phyloP scores from a whole-genome alignment of 2,113 vertebrate genomes.

The Oreochromis spilurus region DNA sequence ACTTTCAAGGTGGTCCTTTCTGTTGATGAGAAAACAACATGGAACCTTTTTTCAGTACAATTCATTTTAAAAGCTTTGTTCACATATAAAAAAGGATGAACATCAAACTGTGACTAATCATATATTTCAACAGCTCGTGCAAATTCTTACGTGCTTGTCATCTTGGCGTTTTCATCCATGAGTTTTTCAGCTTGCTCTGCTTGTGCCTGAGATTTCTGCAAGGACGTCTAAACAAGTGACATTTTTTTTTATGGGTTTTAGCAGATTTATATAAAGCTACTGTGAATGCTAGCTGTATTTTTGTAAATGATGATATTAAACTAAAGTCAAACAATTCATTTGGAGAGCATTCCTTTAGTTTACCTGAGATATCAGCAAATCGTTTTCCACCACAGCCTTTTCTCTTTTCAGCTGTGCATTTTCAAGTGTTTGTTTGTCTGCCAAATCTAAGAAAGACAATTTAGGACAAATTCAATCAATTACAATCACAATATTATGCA shows the following conservation, averaged over 20 bases:
- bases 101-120: not conserved
- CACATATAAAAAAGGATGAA: not conserved
- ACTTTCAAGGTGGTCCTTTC: slow-evolving; percentile 84
- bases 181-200: slow-evolving; percentile 76
- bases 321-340: not conserved
- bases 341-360: not conserved
- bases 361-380: slow-evolving; percentile 83
- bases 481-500: not conserved
- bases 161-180: slow-evolving; percentile 78
- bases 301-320: not conserved
- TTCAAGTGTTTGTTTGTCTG: slow-evolving; percentile 75
- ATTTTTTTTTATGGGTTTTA: not conserved
- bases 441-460: slow-evolving; percentile 68
- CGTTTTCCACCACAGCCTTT: slow-evolving; percentile 80
- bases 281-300: not conserved
- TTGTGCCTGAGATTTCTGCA: slow-evolving; percentile 77
- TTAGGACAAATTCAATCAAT: not conserved
- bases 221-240: slow-evolving; percentile 71
- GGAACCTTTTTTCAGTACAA: not conserved
- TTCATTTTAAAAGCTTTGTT: not conserved
- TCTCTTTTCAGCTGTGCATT: slow-evolving; percentile 80
- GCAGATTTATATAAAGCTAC: not conserved
- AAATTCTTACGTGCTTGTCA: slow-evolving; percentile 76
- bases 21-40: slow-evolving; percentile 54
- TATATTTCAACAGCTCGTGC: not conserved